Conservation (phyloP, 2,888 invertebrate genomes). For the Agrotis puta region DNA sequence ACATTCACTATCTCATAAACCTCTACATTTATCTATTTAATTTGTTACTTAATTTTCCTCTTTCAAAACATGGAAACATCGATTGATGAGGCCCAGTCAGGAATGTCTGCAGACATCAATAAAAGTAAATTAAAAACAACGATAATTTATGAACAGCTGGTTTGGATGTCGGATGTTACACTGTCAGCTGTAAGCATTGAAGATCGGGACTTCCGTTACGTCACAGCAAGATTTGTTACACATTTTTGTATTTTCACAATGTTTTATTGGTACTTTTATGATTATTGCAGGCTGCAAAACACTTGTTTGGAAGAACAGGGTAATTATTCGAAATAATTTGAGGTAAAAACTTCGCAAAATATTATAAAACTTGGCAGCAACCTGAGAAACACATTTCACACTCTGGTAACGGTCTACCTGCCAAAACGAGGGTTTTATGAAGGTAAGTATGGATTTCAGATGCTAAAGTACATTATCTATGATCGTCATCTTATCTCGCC, state of each 20-base stretch:
- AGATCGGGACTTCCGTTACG: slow-evolving; percentile 47
- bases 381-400: too few species aligned
- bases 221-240: slow-evolving; percentile 30
- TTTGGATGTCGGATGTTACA: slow-evolving; percentile 25
- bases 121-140: slow-evolving; percentile 52
- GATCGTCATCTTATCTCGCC: too few species aligned
- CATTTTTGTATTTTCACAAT: slow-evolving; percentile 16
- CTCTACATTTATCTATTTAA: slow-evolving; percentile 1
- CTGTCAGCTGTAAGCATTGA: slow-evolving; percentile 28
- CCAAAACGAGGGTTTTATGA: too few species aligned
- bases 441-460: too few species aligned
- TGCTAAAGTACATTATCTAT: too few species aligned
- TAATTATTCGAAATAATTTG: background rate
- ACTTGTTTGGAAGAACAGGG: background rate
- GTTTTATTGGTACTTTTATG: slow-evolving; percentile 19
- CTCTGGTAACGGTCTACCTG: too few species aligned
- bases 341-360: background rate
- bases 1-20: background rate
- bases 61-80: slow-evolving; percentile 37
- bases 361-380: too few species aligned
- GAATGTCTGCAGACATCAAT: slow-evolving; percentile 42
- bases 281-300: slow-evolving; percentile 4
- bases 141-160: slow-evolving; percentile 51
- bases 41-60: slow-evolving; percentile 1
- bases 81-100: slow-evolving; percentile 37